Base-by-base conservation (phyloP, 1,140 invertebrate species). In the Colletes gigas region DNA sequence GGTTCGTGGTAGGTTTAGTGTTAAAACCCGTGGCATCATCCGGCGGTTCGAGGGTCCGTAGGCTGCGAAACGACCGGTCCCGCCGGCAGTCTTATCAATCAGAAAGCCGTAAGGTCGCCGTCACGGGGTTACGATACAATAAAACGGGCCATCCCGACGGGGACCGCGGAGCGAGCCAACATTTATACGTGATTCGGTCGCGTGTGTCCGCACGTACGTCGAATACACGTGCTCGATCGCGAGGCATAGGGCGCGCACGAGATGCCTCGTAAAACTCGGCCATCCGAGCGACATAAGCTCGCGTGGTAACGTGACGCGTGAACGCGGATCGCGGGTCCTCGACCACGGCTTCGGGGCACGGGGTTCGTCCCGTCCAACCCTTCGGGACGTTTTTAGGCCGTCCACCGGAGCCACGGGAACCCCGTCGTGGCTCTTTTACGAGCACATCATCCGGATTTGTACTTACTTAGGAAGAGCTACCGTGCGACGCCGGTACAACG, bases 391-490 rank as follows among this genome's bases (percentile, higher is more conserved):
- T 83, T 86, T 87, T 86, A 78, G 81, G 60, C 66, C 50, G 55
- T 57, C 66, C 41, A 17, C 21, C 30, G 59, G 62, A 68, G 17
- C 50, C 50, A 59, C 54, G 54, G n/a, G 47, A 81, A 71, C 73
- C 71, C 77, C 81, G 81, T 12, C 78, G 71, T 83, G n/a, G 67
- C 65, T 80, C 84, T 87, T 91, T 91, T 91, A 91, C 88, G 89
- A 90, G 82, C 83, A 82, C 86, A 90, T 91, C 88, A 90, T 85
- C 83, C 89, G 88, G 89, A 90, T 91, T 91, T 91, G 89, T 90
- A 90, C 88, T 90, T 90, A 90, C 89, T 90, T 91, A 91, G 81
- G 87, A 90, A 89, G 86, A 88, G 86, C 88, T 88, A 89, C 86
- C 59, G 81, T 72, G 71, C 78, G 10, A 10, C 19, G 1, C 3